phyloP scores from a whole-genome alignment of 1,140 invertebrate genomes.

The Dendroctonus valens region DNA sequence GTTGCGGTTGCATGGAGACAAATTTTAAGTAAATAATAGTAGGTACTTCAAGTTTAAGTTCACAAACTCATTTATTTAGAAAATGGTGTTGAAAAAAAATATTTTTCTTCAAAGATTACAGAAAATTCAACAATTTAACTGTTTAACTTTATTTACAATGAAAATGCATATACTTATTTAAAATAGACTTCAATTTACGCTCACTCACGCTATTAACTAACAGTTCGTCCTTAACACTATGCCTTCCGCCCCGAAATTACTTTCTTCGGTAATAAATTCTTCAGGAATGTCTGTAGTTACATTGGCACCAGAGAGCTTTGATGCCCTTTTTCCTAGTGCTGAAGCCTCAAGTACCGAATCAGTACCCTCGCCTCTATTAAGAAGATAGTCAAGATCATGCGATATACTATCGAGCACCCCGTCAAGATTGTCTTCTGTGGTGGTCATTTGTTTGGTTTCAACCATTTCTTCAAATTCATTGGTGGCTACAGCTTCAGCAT shows the following conservation, averaged over 20 bases:
- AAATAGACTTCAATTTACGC: too few relatives aligned
- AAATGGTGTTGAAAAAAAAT: too few relatives aligned
- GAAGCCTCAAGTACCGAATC: too few relatives aligned
- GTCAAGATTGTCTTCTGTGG: constrained; percentile 41
- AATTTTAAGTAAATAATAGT: too few relatives aligned
- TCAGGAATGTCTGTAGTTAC: constrained; percentile 38
- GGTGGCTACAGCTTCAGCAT: constrained; percentile 33
- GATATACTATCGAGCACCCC: constrained; percentile 47
- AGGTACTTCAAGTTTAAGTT: too few relatives aligned
- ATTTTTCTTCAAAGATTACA: too few relatives aligned
- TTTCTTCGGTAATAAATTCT: constrained; percentile 30
- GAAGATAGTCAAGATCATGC: constrained; percentile 47
- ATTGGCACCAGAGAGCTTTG: constrained; percentile 35
- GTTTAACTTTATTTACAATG: too few relatives aligned
- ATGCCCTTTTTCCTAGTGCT: constrained; percentile 26
- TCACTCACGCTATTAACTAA: constrained; percentile 11
- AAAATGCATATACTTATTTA: too few relatives aligned
- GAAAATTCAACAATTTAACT: too few relatives aligned
- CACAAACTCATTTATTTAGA: too few relatives aligned
- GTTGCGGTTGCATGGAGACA: too few relatives aligned
- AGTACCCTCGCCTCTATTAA: constrained; percentile 39
- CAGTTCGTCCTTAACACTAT: constrained; percentile 43
- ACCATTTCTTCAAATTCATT: constrained; percentile 19
- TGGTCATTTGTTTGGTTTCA: not conserved
- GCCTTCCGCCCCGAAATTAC: constrained; percentile 31